Percentiles rank a stretch among this genome's conserved stretches.
Conservation (phyloP, 2,797 vertebrate genomes). For the Leptodactylus fallax region DNA sequence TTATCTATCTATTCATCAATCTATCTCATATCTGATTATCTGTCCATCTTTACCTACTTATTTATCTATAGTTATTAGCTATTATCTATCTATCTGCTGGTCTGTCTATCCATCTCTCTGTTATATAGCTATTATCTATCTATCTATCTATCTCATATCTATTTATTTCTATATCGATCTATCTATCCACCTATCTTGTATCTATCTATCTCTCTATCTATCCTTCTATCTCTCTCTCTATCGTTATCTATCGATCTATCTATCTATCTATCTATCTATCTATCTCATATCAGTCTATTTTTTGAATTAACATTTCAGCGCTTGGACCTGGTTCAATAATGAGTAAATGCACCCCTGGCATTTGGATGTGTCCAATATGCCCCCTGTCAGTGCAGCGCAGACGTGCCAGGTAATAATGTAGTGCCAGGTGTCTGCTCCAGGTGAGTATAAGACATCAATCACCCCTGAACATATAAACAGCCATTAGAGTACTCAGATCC, state of each 20-base stretch:
- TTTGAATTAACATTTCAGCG: too few species aligned
- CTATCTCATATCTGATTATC: not conserved
- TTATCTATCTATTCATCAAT: not conserved
- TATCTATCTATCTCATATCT: not conserved
- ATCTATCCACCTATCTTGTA: not conserved
- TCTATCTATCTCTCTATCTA: not conserved
- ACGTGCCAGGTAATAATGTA: not conserved
- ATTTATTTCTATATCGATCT: not conserved
- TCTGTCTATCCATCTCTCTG: not conserved
- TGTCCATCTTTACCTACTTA: not conserved
- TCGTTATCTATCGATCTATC: too few species aligned
- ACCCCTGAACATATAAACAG: constrained; percentile 1
- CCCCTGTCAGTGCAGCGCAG: not conserved
- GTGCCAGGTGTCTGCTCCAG: constrained; percentile 26
- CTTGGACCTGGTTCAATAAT: too few species aligned
- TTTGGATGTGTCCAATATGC: not conserved
- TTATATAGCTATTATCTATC: not conserved
- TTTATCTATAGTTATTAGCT: too few species aligned
- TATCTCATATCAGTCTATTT: too few species aligned
- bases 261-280: too few species aligned
- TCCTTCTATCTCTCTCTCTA: not conserved
- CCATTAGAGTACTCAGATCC: constrained; percentile 8
- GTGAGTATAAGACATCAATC: constrained; percentile 23
- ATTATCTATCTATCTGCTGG: not conserved
- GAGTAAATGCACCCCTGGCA: not conserved